Evolutionary conservation across 1,140 invertebrate species (phyloP).

Genomic region (Drosophila burlai): DNA sequence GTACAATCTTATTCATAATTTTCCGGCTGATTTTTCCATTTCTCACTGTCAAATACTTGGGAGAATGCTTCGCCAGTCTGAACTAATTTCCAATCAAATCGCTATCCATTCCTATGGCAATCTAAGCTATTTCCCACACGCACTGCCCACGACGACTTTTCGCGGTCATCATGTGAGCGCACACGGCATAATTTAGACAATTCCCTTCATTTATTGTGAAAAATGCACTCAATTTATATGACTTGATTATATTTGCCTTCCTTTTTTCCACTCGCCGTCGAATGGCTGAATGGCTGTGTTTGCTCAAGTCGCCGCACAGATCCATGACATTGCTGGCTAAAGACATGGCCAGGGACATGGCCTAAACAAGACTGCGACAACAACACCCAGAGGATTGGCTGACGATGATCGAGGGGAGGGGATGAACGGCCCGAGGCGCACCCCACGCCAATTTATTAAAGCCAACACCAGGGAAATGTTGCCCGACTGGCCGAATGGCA

Average conservation of each 20-base stretch:
- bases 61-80: background rate
- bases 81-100: background rate
- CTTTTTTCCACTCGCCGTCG: conserved; percentile 24
- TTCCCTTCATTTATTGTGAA: conserved; percentile 81
- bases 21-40: background rate
- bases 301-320: conserved; percentile 64
- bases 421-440: conserved; percentile 65
- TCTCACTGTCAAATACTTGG: background rate
- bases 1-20: background rate
- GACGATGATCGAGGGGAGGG: conserved; percentile 6
- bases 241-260: conserved; percentile 80
- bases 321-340: conserved; percentile 60
- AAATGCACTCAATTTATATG: conserved; percentile 83
- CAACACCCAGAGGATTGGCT: conserved; percentile 41
- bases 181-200: conserved; percentile 79
- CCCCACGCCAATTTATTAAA: conserved; percentile 82
- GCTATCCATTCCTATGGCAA: background rate
- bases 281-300: conserved; percentile 67
- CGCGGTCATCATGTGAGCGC: conserved; percentile 34
- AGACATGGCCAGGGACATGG: conserved; percentile 39
- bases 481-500: conserved; percentile 20
- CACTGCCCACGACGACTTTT: conserved; percentile 28
- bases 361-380: conserved; percentile 59
- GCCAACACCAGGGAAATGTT: conserved; percentile 69
- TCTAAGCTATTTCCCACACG: conserved; percentile 36